A percentile compares a stretch with the other conserved stretches of the same genome.
phyloP scores from a whole-genome alignment of 2,113 vertebrate species.

The Lepus timidus region DNA sequence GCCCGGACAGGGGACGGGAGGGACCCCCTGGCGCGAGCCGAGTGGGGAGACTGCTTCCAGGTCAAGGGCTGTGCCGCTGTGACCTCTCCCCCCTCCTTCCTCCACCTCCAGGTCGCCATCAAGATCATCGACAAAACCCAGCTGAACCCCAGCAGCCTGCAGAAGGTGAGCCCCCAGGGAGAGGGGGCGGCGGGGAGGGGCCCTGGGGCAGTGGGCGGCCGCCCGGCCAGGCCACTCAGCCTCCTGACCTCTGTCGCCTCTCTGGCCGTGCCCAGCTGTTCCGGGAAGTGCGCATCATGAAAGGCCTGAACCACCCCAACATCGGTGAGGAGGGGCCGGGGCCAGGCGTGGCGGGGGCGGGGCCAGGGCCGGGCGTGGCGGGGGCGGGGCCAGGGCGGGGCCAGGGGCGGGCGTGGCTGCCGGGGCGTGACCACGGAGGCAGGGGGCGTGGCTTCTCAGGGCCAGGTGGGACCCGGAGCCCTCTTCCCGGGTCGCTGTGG shows the following conservation, averaged over 20 bases:
- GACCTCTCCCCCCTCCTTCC: neutral
- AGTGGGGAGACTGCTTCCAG: neutral
- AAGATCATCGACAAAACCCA: conserved; percentile 90
- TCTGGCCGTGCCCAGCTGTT: conserved; percentile 89
- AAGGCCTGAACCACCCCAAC: conserved; percentile 95
- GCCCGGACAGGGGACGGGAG: neutral
- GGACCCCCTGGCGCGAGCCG: neutral
- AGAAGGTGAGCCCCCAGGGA: conserved; percentile 66
- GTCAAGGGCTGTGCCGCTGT: neutral
- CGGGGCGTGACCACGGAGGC: no score
- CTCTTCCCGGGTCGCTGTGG: no score
- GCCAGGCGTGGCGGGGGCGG: neutral
- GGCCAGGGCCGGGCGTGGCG: no score
- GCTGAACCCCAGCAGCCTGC: conserved; percentile 83
- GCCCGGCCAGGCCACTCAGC: neutral
- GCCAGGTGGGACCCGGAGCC: no score
- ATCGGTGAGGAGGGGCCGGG: conserved; percentile 90
- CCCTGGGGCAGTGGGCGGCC: neutral
- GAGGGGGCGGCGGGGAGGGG: neutral
- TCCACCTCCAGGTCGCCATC: conserved; percentile 87
- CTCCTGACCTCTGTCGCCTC: neutral
- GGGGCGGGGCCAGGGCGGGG: no score
- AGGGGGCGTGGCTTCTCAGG: no score
- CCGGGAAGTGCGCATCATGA: conserved; percentile 97
- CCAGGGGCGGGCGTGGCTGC: no score